Percentiles rank a stretch among this genome's conserved stretches.
These are phyloP conservation scores for Pipa parva DNA, from an alignment of 2,113 vertebrate species.

Conservation along the genomic window DNA sequence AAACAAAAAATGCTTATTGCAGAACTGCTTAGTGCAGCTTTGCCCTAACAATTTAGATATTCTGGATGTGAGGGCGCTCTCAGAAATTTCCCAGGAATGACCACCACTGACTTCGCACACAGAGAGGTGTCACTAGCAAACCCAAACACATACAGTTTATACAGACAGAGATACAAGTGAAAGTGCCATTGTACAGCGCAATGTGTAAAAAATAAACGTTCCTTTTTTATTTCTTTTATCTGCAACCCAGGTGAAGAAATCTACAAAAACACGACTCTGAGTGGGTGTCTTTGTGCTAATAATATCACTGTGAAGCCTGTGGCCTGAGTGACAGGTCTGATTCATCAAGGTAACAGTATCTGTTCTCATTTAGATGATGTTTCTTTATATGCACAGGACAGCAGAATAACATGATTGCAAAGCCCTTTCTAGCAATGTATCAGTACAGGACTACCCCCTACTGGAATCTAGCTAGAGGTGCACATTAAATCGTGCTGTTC, in stretches of 20 bases:
- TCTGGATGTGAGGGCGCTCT: no score
- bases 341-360: slow-evolving; percentile 52
- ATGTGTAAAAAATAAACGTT: slow-evolving; percentile 37
- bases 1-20: no score
- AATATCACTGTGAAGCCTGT: slow-evolving; percentile 51
- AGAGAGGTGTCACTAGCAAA: slow-evolving; percentile 32
- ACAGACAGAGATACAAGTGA: slow-evolving; percentile 6
- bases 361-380: slow-evolving; percentile 47
- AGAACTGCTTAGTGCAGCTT: no score
- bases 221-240: slow-evolving; percentile 48
- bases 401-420: slow-evolving; percentile 26
- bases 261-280: slow-evolving; percentile 48
- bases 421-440: slow-evolving; percentile 20
- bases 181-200: slow-evolving; percentile 23
- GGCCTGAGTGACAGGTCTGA: slow-evolving; percentile 54
- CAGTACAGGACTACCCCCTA: slow-evolving; percentile 60
- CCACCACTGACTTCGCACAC: slow-evolving; percentile 28
- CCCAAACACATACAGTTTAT: slow-evolving; percentile 14
- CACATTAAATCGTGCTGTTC: not conserved
- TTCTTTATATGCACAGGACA: slow-evolving; percentile 46
- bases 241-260: slow-evolving; percentile 46
- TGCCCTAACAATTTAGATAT: no score
- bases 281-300: slow-evolving; percentile 51
- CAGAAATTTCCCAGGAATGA: no score
- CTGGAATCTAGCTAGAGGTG: slow-evolving; percentile 41